A percentile compares a stretch with the other conserved stretches of the same genome.
phyloP scores from a whole-genome alignment of 2,113 vertebrate species.

The Cyphomyrus discorhynchus region DNA sequence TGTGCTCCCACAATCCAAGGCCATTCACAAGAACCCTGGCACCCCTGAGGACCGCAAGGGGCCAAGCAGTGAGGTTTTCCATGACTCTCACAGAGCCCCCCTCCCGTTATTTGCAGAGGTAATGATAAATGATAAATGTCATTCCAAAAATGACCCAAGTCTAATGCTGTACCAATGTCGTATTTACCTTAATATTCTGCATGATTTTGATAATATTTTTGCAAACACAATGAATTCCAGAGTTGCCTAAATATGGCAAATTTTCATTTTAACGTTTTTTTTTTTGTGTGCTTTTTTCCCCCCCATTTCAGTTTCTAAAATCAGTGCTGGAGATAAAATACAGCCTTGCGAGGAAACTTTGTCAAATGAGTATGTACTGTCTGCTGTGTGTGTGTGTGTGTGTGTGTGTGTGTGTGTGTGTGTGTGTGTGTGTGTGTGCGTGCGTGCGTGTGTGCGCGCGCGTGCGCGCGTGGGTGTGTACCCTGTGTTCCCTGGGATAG shows the following conservation, averaged over 20 bases:
- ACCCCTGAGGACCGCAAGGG: not conserved
- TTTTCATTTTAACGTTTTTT: not conserved
- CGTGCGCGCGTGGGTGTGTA: not conserved
- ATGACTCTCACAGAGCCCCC: conserved; percentile 49
- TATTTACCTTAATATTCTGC: not conserved
- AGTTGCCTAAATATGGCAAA: not conserved
- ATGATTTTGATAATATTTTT: not conserved
- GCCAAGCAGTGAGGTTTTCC: conserved; percentile 26
- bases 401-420: not conserved
- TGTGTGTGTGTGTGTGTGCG: not conserved
- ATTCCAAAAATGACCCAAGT: too few relatives aligned
- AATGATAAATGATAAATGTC: conserved; percentile 30
- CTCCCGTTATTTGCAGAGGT: conserved; percentile 64
- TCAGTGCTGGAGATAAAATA: conserved; percentile 66
- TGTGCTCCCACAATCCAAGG: not conserved
- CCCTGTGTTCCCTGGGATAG: not conserved
- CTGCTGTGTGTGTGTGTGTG: not conserved
- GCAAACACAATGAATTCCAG: not conserved
- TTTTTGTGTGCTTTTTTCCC: conserved; percentile 18
- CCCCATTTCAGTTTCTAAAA: conserved; percentile 66
- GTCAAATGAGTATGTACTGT: conserved; percentile 72
- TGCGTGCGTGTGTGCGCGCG: too few relatives aligned
- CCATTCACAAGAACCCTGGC: not conserved
- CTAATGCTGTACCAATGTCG: not conserved
- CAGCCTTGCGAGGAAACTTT: conserved; percentile 63